Conservation (phyloP, 53 echinoderm and acorn worm species). For the Paracentrotus lividus region DNA sequence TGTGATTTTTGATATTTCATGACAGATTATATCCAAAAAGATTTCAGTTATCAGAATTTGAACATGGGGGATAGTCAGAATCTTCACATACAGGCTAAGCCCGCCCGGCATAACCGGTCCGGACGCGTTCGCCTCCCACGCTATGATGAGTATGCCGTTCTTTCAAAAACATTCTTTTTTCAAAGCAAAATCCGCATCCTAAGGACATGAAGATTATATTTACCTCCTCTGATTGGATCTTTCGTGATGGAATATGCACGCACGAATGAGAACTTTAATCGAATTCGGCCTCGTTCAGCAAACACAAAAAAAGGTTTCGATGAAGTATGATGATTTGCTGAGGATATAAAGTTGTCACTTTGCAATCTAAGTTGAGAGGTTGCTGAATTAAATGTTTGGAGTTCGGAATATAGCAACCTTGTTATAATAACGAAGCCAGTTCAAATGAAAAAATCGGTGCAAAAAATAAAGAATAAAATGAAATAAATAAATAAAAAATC, state of each 20-base stretch:
- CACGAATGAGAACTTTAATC: slow-evolving; percentile 11
- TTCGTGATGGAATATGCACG: background rate
- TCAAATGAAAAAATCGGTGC: too few relatives aligned
- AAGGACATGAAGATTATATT: background rate
- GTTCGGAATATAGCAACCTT: background rate
- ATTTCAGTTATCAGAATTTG: too few relatives aligned
- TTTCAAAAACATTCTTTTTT: background rate
- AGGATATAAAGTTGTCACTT: background rate
- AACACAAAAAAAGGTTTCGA: background rate
- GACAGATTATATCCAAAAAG: too few relatives aligned
- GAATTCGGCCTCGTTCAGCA: background rate
- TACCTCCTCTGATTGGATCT: slow-evolving; percentile 27
- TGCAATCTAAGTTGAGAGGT: background rate
- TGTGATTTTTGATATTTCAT: too few relatives aligned
- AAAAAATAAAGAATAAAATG: too few relatives aligned
- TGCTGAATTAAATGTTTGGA: background rate
- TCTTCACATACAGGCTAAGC: too few relatives aligned
- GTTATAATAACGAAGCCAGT: too few relatives aligned
- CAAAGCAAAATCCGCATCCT: background rate
- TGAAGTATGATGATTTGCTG: background rate
- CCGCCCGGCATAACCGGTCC: too few relatives aligned
- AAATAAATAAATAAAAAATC: too few relatives aligned
- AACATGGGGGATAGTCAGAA: too few relatives aligned
- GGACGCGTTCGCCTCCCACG: background rate
- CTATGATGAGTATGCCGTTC: background rate